Base-by-base conservation (phyloP, 1,140 invertebrate genomes). In the Drosophila orosa region DNA sequence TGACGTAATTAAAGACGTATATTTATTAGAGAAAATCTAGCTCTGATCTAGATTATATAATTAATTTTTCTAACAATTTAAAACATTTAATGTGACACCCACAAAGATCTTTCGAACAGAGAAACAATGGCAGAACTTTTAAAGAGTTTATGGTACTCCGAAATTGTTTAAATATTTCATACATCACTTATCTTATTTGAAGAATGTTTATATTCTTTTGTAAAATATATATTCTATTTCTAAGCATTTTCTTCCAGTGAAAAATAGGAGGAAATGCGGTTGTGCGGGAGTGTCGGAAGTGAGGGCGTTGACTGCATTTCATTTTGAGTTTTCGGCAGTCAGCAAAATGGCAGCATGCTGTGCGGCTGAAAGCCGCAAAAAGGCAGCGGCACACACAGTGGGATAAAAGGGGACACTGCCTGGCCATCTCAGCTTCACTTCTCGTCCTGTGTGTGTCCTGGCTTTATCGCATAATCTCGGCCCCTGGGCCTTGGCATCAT, bases 381-480 rank as follows among this genome's bases (percentile, higher is more conserved):
- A 45, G 47, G 27, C 59, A 39, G 2, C 31, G 31, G 13, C 59
- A 60, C 19, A 37, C 35, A 52, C 29, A 39, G 31, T 44, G 42
- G 39, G 27, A 33, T n/a, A 39, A 33, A 52, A n/a, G 40, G 24
- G 48, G 22, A 40, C 40, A 54, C 54, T 24, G 40, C 54, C 45
- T 47, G 67, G 67, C 67, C 65, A 71, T 71, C 52, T 71, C 25
- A 45, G 15, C 33, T 44, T 31, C 48, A 29, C 25, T 47, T 29
- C 31, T 33, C 17, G 31, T 27, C 10, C 50, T 17, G 25, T 48
- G 27, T 31, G 35, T 19, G 33, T 39, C 17, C 27, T 17, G 52
- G 69, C 60, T 78, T 82, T 82, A 87, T 82, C 73, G 74, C 77
- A 65, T 80, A 84, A 83, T 84, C 81, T 86, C 67, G 60, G 65